phyloP scores from a whole-genome alignment of 2,888 invertebrate genomes.

The Eristalis tenax region DNA sequence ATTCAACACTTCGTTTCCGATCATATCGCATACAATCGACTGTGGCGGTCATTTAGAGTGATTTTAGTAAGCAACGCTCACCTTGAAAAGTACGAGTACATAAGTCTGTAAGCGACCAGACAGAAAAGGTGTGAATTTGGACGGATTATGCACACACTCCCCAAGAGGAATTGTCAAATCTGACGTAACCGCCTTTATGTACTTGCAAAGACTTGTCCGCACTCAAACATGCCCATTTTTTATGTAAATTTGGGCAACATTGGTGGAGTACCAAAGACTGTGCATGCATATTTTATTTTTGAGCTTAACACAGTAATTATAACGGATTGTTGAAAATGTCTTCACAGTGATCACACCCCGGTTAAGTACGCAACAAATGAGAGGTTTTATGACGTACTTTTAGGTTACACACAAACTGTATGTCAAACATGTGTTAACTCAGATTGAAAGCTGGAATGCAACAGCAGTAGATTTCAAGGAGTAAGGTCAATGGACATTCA shows the following conservation, averaged over 20 bases:
- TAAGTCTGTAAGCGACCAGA: neutral
- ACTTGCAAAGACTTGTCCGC: neutral
- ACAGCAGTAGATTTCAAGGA: too few species aligned
- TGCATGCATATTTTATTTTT: neutral
- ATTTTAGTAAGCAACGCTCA: conserved; percentile 9
- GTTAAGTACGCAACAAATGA: neutral
- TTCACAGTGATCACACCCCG: neutral
- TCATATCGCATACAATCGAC: conserved; percentile 48
- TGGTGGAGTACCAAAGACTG: neutral
- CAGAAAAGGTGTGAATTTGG: neutral
- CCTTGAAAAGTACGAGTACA: conserved; percentile 46
- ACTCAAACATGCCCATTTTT: neutral
- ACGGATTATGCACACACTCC: neutral
- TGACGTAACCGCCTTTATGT: conserved; percentile 8
- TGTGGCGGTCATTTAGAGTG: conserved; percentile 41
- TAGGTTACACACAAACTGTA: too few species aligned
- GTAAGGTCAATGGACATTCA: too few species aligned
- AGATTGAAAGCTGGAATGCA: too few species aligned
- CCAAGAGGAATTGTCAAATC: neutral
- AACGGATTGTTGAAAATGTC: neutral
- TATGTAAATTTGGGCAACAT: neutral
- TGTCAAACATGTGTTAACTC: too few species aligned
- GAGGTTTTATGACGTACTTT: neutral
- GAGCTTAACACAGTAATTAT: neutral
- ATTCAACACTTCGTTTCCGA: conserved; percentile 26